Conservation (phyloP, 1,140 invertebrate genomes). For the Grapholita molesta region DNA sequence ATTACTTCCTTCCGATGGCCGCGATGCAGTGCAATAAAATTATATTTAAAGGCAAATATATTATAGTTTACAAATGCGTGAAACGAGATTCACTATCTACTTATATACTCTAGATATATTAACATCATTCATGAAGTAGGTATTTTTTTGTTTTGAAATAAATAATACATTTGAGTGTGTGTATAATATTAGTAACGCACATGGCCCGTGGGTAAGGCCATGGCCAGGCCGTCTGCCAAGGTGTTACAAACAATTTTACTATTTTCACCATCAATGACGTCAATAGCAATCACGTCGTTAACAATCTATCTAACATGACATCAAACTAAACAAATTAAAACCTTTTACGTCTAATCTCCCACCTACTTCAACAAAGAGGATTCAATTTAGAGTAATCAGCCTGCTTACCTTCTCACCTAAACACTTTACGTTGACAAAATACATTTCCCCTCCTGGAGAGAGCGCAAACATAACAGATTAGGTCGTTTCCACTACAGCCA, state of each 20-base stretch:
- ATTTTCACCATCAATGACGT: too few species aligned
- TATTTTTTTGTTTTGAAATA: too few species aligned
- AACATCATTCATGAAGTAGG: too few species aligned
- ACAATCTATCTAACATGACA: too few species aligned
- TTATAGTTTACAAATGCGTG: neutral
- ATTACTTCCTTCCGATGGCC: conserved; percentile 37
- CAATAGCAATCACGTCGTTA: too few species aligned
- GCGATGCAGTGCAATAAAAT: conserved; percentile 7
- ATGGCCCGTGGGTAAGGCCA: too few species aligned
- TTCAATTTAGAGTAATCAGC: conserved; percentile 7
- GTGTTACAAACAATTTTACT: too few species aligned
- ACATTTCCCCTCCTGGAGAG: conserved; percentile 2
- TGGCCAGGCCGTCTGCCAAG: too few species aligned
- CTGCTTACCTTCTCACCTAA: neutral
- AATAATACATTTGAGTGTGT: too few species aligned
- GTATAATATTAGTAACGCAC: too few species aligned
- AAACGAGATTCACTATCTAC: too few species aligned
- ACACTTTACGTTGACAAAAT: conserved; percentile 15
- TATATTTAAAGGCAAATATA: neutral
- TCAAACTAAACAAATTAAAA: neutral
- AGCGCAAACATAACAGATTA: conserved; percentile 17
- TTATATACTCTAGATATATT: too few species aligned
- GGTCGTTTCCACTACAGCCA: conserved; percentile 14
- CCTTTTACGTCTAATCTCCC: neutral
- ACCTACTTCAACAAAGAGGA: neutral